Evolutionary conservation across 1,140 invertebrate species (phyloP).

Genomic region (Tetragonula clypearis): DNA sequence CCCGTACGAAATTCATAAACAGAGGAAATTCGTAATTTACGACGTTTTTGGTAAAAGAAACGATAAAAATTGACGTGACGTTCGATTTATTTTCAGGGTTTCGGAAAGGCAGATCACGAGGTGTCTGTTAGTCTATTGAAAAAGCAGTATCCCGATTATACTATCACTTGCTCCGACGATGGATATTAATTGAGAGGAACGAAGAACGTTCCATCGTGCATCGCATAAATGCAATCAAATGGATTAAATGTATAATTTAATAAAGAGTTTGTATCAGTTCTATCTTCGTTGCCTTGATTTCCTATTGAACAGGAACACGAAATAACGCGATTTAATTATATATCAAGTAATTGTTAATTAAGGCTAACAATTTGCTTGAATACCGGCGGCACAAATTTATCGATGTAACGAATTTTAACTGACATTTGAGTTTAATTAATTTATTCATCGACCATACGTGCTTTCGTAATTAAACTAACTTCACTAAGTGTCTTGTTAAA

Average conservation of each 20-base stretch:
- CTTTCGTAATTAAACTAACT: background rate
- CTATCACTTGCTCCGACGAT: slow-evolving; percentile 90
- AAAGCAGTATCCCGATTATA: slow-evolving; percentile 88
- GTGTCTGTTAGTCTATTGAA: slow-evolving; percentile 88
- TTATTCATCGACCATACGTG: background rate
- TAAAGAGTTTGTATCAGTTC: background rate
- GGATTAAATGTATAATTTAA: background rate
- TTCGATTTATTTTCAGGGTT: slow-evolving; percentile 83
- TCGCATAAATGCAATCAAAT: background rate
- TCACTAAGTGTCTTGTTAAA: background rate
- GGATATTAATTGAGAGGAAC: slow-evolving; percentile 85
- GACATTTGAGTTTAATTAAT: background rate
- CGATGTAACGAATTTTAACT: background rate
- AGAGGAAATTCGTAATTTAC: background rate
- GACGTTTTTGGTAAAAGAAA: background rate
- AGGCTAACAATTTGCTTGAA: background rate
- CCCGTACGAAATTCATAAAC: background rate
- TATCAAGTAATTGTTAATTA: background rate
- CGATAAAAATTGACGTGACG: background rate
- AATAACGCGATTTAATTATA: background rate
- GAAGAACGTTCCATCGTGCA: background rate
- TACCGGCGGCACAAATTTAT: background rate
- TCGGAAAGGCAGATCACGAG: slow-evolving; percentile 92
- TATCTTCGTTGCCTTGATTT: background rate
- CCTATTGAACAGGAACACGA: background rate